A percentile compares a stretch with the other conserved stretches of the same genome.
Conservation (phyloP, 2,113 vertebrate genomes). For the Madoqua kirkii region DNA sequence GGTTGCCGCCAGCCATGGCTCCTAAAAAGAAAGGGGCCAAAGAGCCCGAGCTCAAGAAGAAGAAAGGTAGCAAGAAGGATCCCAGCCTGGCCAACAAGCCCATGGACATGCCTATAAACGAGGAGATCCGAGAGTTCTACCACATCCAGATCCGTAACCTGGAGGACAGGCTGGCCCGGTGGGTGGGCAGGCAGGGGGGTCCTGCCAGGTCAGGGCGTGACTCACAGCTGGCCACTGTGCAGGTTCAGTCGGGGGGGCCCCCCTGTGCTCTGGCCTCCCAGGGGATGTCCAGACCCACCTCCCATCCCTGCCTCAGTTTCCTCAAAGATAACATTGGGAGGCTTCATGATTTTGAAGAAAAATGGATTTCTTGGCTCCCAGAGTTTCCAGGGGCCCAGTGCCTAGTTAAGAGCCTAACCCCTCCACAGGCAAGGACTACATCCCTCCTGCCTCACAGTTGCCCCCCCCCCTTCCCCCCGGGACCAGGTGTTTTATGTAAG, state of each 20-base stretch:
- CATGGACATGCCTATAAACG: background rate
- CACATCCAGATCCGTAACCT: slow-evolving; percentile 82
- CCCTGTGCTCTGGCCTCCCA: background rate
- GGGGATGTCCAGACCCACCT: background rate
- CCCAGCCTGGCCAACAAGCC: background rate
- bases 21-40: slow-evolving; percentile 70
- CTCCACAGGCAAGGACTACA: background rate
- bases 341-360: background rate
- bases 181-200: background rate
- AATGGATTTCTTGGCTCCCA: background rate
- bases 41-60: slow-evolving; percentile 35
- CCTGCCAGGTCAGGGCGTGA: background rate
- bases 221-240: background rate
- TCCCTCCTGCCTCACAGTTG: background rate
- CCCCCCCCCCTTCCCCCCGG: no score
- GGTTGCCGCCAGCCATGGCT: slow-evolving; percentile 52
- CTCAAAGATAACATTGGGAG: background rate
- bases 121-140: slow-evolving; percentile 80
- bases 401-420: background rate
- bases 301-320: background rate
- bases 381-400: background rate
- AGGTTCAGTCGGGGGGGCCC: background rate
- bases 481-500: fast-evolving
- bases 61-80: slow-evolving; percentile 48
- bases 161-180: slow-evolving; percentile 83